Evolutionary conservation across 2,888 invertebrate genomes (phyloP), one percentile per base, ranked within the genome.

Genomic region (Glaucopsyche alexis): DNA sequence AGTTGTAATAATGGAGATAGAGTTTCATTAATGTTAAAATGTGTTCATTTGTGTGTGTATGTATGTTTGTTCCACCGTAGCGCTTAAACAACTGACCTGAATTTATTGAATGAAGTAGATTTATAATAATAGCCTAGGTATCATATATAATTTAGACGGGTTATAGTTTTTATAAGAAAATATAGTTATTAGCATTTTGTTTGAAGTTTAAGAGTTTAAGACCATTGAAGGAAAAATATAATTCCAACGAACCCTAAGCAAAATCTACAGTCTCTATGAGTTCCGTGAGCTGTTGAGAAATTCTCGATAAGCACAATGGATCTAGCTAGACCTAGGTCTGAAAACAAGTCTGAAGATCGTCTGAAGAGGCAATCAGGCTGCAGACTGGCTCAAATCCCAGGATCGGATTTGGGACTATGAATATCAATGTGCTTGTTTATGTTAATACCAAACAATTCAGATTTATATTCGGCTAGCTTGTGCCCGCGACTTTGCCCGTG

Each of bases 321-420:
- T 3, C 4, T 38, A 69, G 29, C 45, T 7, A 47, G 47, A 69
- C 47, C 19, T 69, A 29, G 47, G 69, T 47, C 69, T 69, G 19
- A 69, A 49, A 69, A 69, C 69, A 47, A 69, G 69, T 69, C 49
- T 69, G 69, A 49, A 69, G 49, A 49, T 29, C 19, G 69, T 69
- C 69, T 69, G 69, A 49, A 69, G 69, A 8, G 69, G 29, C 29
- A 60, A 55, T 55, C 55, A 5, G 19, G 55, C 60, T 60, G 29
- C 11, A 60, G 29, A 4, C 60, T 60, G 2, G 29, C 14, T 60
- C 29, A 60, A 60, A 60, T 29, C 38, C 60, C 19, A 60, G 11
- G 60, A 60, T 60, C 29, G 14, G 60, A 60, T 60, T 60, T 60
- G 60, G 16, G 29, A 60, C 60, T 29, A 38, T 29, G 60, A 60